Evolutionary conservation across 2,888 invertebrate genomes (phyloP), one percentile per base, ranked within the genome.

Genomic region (Lithophane ornitopus): DNA sequence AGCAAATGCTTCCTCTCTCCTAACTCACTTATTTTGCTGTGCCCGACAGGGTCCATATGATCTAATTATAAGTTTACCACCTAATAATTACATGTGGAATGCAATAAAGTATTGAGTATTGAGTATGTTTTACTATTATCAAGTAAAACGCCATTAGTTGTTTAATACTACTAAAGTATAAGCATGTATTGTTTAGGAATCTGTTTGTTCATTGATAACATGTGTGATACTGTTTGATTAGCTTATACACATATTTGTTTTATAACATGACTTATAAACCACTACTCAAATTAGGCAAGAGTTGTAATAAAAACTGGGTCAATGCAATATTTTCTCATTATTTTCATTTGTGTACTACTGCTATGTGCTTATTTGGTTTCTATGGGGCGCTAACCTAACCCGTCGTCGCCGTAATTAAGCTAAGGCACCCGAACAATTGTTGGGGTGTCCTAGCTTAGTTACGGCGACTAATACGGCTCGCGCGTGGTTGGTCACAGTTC

Each of bases 191-290:
- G 52, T 71, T 56, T 56, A 39, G 9, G 19, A 65, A 41, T 67
- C n/a, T 61, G 28, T 81, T 72, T 81, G 65, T 58, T 56, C n/a
- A 39, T 28, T 70, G 78, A 82, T 81, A 82, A 72, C 41, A 22
- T 19, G 12, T 34, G 56, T 46, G 52, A 56, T 22, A 66, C n/a
- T 41, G 67, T 70, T 62, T 80, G 69, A 56, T 75, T 59, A 80
- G 80, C 69, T 39, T n/a, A 41, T n/a, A 34, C 44, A 80, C 7
- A 70, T 61, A 80, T 76, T 76, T 81, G 56, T 70, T 58, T 49
- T 11, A 54, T 65, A 46, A 66, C 56, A 49, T 19, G 26, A 49
- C 68, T 54, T n/a, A 16, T 39, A 49, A 28, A 58, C 19, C 16
- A 44, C 3, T 0, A 58, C 1, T 22, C n/a, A 49, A 76, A 56